Conservation (phyloP, 1,140 invertebrate species). For the Liolophura sinensis region DNA sequence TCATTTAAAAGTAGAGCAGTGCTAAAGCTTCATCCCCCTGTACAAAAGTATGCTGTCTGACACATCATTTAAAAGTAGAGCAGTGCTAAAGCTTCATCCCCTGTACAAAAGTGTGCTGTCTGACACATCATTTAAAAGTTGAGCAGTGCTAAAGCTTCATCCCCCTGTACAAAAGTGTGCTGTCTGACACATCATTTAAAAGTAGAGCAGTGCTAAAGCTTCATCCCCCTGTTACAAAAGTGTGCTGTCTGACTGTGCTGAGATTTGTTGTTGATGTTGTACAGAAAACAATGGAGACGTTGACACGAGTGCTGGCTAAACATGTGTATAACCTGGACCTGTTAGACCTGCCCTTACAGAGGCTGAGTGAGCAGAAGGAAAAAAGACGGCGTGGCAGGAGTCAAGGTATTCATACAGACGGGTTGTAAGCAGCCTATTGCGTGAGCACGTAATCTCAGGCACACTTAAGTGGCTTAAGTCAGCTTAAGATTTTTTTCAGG, state of each 20-base stretch:
- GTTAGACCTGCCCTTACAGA: constrained; percentile 83
- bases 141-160: neutral
- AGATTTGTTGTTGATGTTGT: constrained; percentile 3
- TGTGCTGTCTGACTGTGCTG: too few relatives aligned
- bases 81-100: neutral
- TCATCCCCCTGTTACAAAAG: neutral
- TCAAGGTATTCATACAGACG: constrained; percentile 24
- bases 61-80: too few relatives aligned
- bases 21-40: neutral
- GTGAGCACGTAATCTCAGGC: too few relatives aligned
- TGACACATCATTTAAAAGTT: too few relatives aligned
- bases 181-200: too few relatives aligned
- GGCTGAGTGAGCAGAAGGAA: constrained; percentile 80
- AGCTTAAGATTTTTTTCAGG: too few relatives aligned
- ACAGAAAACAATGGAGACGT: constrained; percentile 94
- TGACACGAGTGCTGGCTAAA: constrained; percentile 87
- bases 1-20: constrained; percentile 51
- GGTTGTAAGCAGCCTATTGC: too few relatives aligned
- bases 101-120: neutral
- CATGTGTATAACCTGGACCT: constrained; percentile 93
- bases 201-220: constrained; percentile 35
- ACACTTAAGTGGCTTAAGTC: too few relatives aligned
- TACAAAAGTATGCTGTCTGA: too few relatives aligned
- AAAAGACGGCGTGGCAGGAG: constrained; percentile 66
- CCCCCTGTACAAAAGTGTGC: neutral